Percentiles rank a stretch among this genome's conserved stretches.
These are phyloP conservation scores for Acleris emargana DNA, from an alignment of 2,888 invertebrate species.

Conservation along the genomic window DNA sequence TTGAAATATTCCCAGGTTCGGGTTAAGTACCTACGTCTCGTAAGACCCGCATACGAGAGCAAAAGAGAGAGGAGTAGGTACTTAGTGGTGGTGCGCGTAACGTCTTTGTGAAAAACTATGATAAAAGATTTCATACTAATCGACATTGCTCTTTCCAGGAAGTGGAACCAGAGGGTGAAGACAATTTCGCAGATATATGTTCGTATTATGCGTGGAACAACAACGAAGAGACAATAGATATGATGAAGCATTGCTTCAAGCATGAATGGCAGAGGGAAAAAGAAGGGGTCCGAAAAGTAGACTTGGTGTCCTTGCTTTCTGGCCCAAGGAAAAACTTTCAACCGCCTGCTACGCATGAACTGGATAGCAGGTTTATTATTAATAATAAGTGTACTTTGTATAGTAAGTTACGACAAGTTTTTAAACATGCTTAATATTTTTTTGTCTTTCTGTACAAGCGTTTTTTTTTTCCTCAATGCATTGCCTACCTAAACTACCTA, in stretches of 20 bases:
- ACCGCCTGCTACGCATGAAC: constrained; percentile 60
- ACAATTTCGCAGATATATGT: constrained; percentile 29
- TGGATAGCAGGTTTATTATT: constrained; percentile 58
- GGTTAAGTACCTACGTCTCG: too few relatives aligned
- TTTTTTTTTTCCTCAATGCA: too few relatives aligned
- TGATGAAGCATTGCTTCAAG: constrained; percentile 78
- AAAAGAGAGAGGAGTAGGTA: too few relatives aligned
- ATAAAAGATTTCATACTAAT: neutral
- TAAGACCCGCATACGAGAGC: too few relatives aligned
- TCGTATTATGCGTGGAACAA: constrained; percentile 81
- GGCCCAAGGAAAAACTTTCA: constrained; percentile 60
- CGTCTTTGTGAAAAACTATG: neutral
- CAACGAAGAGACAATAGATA: constrained; percentile 62
- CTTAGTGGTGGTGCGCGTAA: too few relatives aligned
- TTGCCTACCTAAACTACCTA: too few relatives aligned
- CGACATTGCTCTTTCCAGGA: constrained; percentile 11
- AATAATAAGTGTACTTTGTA: neutral
- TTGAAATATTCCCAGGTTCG: too few relatives aligned
- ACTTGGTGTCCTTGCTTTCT: constrained; percentile 53
- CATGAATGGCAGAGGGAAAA: constrained; percentile 62
- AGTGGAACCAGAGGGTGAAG: constrained; percentile 36
- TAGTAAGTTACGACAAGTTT: neutral
- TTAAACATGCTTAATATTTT: too few relatives aligned
- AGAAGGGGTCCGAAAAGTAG: constrained; percentile 36
- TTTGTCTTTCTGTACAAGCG: neutral